Conservation (phyloP, 2,888 invertebrate species). For the Machimus atricapillus region DNA sequence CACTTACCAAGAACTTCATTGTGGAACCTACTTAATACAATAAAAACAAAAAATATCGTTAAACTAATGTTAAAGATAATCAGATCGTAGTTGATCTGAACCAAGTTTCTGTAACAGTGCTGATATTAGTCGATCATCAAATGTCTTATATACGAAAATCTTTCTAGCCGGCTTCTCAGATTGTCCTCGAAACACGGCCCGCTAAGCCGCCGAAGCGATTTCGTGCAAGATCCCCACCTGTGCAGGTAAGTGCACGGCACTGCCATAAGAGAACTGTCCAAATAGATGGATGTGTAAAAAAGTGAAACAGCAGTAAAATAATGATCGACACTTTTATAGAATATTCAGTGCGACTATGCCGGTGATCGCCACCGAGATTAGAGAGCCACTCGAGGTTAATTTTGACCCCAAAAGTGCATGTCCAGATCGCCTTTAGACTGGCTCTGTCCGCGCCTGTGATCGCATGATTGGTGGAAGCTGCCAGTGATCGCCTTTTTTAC, state of each 20-base stretch:
- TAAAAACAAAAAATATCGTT: not conserved
- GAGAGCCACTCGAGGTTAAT: conserved; percentile 15
- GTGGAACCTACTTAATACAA: conserved; percentile 23
- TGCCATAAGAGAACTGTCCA: not conserved
- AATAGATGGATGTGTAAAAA: not conserved
- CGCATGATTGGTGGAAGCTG: not conserved
- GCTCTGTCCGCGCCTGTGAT: not conserved
- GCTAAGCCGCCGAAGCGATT: not conserved
- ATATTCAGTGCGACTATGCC: conserved; percentile 3
- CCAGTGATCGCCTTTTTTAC: not conserved
- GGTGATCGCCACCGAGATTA: not conserved
- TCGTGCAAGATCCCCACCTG: not conserved
- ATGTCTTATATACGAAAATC: conserved; percentile 42
- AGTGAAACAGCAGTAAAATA: conserved; percentile 3
- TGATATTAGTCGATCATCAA: conserved; percentile 10
- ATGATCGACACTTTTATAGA: conserved; percentile 40
- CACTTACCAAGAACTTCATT: conserved; percentile 47
- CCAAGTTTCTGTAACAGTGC: conserved; percentile 3
- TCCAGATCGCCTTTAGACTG: conserved; percentile 17
- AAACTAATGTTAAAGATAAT: not conserved
- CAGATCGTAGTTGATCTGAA: not conserved
- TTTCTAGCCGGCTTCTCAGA: not conserved
- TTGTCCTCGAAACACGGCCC: conserved; percentile 1
- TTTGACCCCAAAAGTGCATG: conserved; percentile 37
- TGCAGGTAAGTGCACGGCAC: not conserved